phyloP scores from a whole-genome alignment of 2,888 invertebrate genomes.

The Anthophora plumipes region DNA sequence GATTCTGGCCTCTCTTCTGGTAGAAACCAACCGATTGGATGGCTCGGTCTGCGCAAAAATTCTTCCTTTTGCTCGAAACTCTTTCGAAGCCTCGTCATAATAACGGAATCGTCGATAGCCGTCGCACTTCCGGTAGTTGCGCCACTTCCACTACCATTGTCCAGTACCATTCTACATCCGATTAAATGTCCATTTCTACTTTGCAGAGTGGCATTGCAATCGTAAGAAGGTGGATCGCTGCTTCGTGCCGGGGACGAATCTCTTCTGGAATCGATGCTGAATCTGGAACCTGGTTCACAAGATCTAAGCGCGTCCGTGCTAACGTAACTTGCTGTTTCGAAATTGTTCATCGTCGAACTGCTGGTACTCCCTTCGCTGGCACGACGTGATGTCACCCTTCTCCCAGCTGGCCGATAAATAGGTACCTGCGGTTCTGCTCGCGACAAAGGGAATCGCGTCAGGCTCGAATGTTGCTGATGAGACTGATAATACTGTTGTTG shows the following conservation, averaged over 20 bases:
- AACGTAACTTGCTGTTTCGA: slow-evolving; percentile 76
- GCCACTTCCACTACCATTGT: background rate
- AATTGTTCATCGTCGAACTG: slow-evolving; percentile 62
- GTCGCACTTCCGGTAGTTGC: slow-evolving; percentile 78
- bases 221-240: slow-evolving; percentile 89
- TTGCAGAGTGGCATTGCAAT: slow-evolving; percentile 88
- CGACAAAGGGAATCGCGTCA: slow-evolving; percentile 79
- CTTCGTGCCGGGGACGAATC: slow-evolving; percentile 89
- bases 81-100: slow-evolving; percentile 91
- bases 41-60: slow-evolving; percentile 91
- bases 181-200: slow-evolving; percentile 10
- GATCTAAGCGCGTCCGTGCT: slow-evolving; percentile 72
- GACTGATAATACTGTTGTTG: slow-evolving; percentile 39
- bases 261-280: slow-evolving; percentile 86
- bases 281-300: slow-evolving; percentile 83
- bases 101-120: slow-evolving; percentile 88
- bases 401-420: slow-evolving; percentile 77
- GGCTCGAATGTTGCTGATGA: slow-evolving; percentile 67
- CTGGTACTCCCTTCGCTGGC: slow-evolving; percentile 85
- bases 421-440: slow-evolving; percentile 83
- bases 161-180: slow-evolving; percentile 16
- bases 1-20: slow-evolving; percentile 83
- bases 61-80: slow-evolving; percentile 96
- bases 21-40: slow-evolving; percentile 87
- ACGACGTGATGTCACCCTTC: slow-evolving; percentile 81